Percentiles rank a stretch among this genome's conserved stretches.
Conservation (phyloP, 2,797 vertebrate species). For the Hypotaenidia okinawae region DNA sequence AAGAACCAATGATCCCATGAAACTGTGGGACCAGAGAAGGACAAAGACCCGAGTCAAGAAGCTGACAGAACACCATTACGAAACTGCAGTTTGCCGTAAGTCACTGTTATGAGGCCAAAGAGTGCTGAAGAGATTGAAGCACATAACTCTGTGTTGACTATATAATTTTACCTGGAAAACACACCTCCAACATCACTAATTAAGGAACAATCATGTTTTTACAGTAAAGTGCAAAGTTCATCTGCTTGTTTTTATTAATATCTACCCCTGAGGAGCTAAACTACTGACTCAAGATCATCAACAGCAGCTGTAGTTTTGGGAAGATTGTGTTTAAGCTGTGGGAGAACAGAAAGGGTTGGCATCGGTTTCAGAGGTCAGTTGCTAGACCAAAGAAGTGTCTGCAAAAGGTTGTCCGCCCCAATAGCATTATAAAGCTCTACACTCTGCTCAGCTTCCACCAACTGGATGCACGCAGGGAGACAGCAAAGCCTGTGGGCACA, state of each 20-base stretch:
- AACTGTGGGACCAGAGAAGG: neutral
- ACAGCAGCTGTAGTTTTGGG: neutral
- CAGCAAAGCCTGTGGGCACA: neutral
- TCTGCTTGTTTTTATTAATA: constrained; percentile 12
- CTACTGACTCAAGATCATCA: constrained; percentile 13
- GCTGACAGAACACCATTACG: neutral
- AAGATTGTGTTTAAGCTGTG: neutral
- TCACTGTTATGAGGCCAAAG: neutral
- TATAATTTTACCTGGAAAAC: neutral
- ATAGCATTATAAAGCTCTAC: neutral
- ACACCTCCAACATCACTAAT: neutral
- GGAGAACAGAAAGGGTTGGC: neutral
- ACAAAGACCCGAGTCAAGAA: neutral
- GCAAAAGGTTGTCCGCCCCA: neutral
- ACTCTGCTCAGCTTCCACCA: neutral
- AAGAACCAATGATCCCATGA: neutral
- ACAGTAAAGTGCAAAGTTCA: neutral
- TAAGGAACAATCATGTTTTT: neutral
- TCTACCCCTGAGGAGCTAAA: neutral
- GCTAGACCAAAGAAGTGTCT: neutral
- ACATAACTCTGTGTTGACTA: neutral
- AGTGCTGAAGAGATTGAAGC: neutral
- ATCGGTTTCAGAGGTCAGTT: neutral
- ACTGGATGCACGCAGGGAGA: neutral
- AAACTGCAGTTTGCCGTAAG: neutral